These are phyloP conservation scores for Teleogryllus oceanicus DNA, from an alignment of 2,888 invertebrate genomes.

Conservation along the genomic window DNA sequence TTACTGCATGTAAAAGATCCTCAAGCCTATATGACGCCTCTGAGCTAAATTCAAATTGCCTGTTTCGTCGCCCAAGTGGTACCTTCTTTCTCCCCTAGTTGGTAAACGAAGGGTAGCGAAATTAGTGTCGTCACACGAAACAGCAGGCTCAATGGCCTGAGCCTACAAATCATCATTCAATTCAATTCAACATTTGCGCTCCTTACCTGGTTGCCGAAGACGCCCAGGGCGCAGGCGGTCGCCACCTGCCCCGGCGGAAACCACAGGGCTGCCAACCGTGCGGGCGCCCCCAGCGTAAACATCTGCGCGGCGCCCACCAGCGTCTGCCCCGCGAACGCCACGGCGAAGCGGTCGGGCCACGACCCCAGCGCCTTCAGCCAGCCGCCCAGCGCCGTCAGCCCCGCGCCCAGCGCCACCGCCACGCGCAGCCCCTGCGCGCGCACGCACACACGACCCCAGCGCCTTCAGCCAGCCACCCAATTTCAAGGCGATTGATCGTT, in stretches of 20 bases:
- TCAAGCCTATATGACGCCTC: too few species aligned
- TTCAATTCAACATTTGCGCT: too few species aligned
- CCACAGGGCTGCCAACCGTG: constrained; percentile 54
- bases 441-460: not conserved
- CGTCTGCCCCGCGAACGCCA: constrained; percentile 51
- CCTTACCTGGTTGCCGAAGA: constrained; percentile 55
- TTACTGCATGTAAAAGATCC: too few species aligned
- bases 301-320: constrained; percentile 53
- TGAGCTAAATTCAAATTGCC: too few species aligned
- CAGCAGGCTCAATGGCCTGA: too few species aligned
- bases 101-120: too few species aligned
- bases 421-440: constrained; percentile 45
- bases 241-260: constrained; percentile 54
- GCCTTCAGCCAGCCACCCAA: not conserved
- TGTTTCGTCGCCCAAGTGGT: too few species aligned
- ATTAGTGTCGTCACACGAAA: too few species aligned
- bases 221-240: constrained; percentile 54
- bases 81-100: too few species aligned
- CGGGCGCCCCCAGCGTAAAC: constrained; percentile 53
- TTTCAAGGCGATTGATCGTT: too few species aligned
- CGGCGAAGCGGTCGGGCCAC: constrained; percentile 33
- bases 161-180: too few species aligned
- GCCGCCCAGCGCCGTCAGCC: constrained; percentile 50
- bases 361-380: constrained; percentile 48
- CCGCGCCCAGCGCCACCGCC: constrained; percentile 45